phyloP scores from a whole-genome alignment of 2,113 vertebrate genomes.

The Microcebus ravelobensis region DNA sequence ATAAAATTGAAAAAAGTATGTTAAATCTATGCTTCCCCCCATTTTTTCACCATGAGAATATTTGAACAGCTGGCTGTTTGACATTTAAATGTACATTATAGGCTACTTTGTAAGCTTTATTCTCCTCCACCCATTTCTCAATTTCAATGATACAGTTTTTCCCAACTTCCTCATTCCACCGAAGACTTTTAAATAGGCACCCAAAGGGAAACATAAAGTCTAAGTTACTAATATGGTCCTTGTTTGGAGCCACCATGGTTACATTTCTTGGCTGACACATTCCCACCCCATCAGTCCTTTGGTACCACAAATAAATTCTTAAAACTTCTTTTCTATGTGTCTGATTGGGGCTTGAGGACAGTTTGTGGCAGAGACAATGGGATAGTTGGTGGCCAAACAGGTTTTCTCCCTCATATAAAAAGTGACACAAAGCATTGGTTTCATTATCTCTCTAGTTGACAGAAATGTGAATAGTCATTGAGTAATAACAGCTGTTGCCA shows the following conservation, averaged over 20 bases:
- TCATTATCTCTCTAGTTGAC: background rate
- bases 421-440: background rate
- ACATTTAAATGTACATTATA: background rate
- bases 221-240: background rate
- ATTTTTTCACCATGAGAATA: background rate
- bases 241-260: background rate
- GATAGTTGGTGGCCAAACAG: background rate
- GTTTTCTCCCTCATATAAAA: background rate
- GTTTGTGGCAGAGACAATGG: background rate
- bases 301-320: background rate
- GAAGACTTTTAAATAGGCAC: slow-evolving; percentile 37
- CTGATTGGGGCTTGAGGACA: background rate
- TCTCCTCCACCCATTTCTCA: background rate
- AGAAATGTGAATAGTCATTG: background rate
- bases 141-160: background rate
- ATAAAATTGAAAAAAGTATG: background rate
- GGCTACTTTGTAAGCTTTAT: slow-evolving; percentile 30
- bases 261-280: background rate
- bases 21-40: background rate
- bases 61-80: background rate
- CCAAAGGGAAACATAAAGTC: slow-evolving; percentile 48
- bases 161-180: slow-evolving; percentile 59
- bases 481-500: background rate
- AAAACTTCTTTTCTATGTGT: background rate
- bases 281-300: background rate